Evolutionary conservation across 2,797 vertebrate genomes (phyloP).

Genomic region (Arrhamphus sclerolepis): DNA sequence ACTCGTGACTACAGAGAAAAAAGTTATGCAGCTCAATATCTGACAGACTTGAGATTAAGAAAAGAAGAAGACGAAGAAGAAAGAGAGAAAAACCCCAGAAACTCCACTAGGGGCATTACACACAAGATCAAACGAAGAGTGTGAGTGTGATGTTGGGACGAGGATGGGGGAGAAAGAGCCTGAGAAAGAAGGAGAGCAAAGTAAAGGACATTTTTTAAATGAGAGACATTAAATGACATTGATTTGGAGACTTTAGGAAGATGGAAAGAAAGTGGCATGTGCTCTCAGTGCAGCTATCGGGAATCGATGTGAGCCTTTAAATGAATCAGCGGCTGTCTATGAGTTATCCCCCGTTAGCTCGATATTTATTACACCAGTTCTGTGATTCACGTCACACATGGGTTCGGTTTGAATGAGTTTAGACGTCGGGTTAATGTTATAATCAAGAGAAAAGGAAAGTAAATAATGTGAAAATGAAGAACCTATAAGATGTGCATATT

Average conservation of each 20-base stretch:
- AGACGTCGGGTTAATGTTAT: conserved; percentile 11
- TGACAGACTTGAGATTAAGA: conserved; percentile 28
- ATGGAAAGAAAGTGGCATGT: conserved; percentile 14
- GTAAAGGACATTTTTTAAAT: conserved; percentile 12
- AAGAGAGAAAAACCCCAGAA: conserved; percentile 16
- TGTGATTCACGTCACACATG: conserved; percentile 35
- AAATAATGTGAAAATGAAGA: background rate
- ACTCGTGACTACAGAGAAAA: conserved; percentile 40
- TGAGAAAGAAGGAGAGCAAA: conserved; percentile 19
- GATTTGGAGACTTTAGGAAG: background rate
- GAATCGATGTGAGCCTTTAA: conserved; percentile 68
- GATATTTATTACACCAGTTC: conserved; percentile 53
- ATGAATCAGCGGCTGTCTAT: conserved; percentile 59
- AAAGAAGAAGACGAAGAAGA: conserved; percentile 16
- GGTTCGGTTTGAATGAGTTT: conserved; percentile 15
- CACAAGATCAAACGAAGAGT: conserved; percentile 55
- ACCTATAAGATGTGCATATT: background rate
- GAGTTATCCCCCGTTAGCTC: conserved; percentile 56
- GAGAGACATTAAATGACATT: background rate
- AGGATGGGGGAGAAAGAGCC: conserved; percentile 1
- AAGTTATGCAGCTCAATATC: conserved; percentile 38
- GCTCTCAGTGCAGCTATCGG: conserved; percentile 44
- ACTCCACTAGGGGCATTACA: conserved; percentile 15
- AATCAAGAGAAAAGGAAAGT: background rate
- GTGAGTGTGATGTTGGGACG: conserved; percentile 25